These are phyloP conservation scores for Hirtodrosophila histrioides DNA, from an alignment of 2,888 invertebrate genomes.

Conservation along the genomic window DNA sequence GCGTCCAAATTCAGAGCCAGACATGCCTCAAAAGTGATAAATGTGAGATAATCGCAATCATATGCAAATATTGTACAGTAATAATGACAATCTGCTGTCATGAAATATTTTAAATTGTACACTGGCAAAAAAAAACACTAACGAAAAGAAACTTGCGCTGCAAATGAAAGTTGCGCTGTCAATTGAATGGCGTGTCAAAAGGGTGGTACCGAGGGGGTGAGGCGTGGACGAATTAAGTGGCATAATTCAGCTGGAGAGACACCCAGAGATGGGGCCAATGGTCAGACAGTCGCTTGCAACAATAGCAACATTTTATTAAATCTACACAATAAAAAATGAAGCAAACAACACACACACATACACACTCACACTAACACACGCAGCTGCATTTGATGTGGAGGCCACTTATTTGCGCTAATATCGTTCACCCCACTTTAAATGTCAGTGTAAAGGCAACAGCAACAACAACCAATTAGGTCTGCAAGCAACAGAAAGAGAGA, in stretches of 20 bases:
- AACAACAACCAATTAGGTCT: slow-evolving; percentile 61
- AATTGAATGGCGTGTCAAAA: slow-evolving; percentile 44
- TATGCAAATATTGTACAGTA: slow-evolving; percentile 29
- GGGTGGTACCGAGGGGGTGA: slow-evolving; percentile 8
- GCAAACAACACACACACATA: slow-evolving; percentile 9
- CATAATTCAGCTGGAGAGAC: slow-evolving; percentile 53
- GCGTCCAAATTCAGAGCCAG: background rate
- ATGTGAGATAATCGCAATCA: slow-evolving; percentile 13
- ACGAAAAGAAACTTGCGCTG: slow-evolving; percentile 18
- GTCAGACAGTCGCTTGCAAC: slow-evolving; percentile 57
- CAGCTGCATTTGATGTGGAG: slow-evolving; percentile 73
- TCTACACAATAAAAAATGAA: slow-evolving; percentile 61
- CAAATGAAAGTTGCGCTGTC: slow-evolving; percentile 29
- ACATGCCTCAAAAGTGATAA: slow-evolving; percentile 7
- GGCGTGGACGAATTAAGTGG: slow-evolving; percentile 46
- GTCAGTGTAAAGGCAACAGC: slow-evolving; percentile 63
- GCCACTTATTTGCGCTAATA: slow-evolving; percentile 79
- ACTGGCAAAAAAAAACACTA: slow-evolving; percentile 14
- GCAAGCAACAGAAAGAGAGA: slow-evolving; percentile 19
- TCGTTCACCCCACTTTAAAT: slow-evolving; percentile 80
- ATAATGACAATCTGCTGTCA: slow-evolving; percentile 11
- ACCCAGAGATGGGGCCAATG: slow-evolving; percentile 42
- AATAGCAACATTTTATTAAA: slow-evolving; percentile 72
- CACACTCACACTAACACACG: slow-evolving; percentile 9
- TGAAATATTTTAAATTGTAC: slow-evolving; percentile 29